Evolutionary conservation across 1,140 invertebrate species (phyloP), one percentile per base, ranked within the genome.

Genomic region (Gryon sp.): DNA sequence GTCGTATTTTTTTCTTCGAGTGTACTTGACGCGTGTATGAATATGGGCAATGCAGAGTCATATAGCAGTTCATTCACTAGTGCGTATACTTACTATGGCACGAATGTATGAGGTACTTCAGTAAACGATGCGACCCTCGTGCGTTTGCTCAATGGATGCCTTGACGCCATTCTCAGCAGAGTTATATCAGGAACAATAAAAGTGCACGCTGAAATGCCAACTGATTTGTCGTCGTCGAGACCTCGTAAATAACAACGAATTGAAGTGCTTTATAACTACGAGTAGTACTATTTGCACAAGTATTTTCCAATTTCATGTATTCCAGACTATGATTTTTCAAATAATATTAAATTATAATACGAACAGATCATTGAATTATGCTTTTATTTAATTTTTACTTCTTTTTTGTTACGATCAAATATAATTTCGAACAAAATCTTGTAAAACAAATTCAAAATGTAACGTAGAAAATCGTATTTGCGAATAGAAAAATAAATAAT

Each of bases 71-170:
- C 60, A 70, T 75, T 75, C 53, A 75, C 28, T 18, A 32, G 45
- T 76, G 65, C 74, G 57, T 76, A 50, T 63, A 76, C 52, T 76
- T 57, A 48, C 50, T 43, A 62, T 63, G 52, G 53, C 60, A 59
- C 36, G 32, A 74, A 74, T 74, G 70, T 66, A 74, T 41, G 60
- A 65, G 70, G 43, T 45, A 65, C 73, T 70, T 70, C 34, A 59
- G 52, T 65, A 76, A 76, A 76, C 65, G 73, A 65, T 62, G 57
- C 73, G 73, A 70, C 73, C 65, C 73, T 69, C 48, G 50, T 40
- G 36, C 65, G 73, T 59, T 72, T 66, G 66, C 41, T 76, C 74
- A 76, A 76, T 76, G 74, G 60, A 65, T 60, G 52, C 45, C 74
- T 69, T 60, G 53, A 55, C 62, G 75, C 32, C 55, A 55, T 70